These are phyloP conservation scores for Caenorhabditis drosophilae DNA, from an alignment of 2,888 invertebrate species.

Conservation along the genomic window DNA sequence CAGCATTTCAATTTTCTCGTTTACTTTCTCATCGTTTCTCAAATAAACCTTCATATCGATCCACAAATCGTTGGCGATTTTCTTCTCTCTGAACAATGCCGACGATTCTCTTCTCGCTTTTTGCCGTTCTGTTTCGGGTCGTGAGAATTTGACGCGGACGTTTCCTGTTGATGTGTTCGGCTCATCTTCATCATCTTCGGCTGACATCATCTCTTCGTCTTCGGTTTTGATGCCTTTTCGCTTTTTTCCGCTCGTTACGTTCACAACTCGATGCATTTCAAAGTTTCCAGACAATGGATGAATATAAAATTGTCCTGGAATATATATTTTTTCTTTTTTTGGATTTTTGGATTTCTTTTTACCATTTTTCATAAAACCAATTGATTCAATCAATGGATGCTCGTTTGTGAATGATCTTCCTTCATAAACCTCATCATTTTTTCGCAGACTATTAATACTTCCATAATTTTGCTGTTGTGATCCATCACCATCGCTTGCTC, in stretches of 20 bases:
- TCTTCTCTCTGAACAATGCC: slow-evolving; percentile 43
- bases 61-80: slow-evolving; percentile 48
- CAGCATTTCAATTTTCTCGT: slow-evolving; percentile 7
- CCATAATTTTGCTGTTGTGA: slow-evolving; percentile 4
- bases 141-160: slow-evolving; percentile 42
- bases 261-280: slow-evolving; percentile 42
- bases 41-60: slow-evolving; percentile 43
- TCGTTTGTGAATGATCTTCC: slow-evolving; percentile 38
- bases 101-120: slow-evolving; percentile 48
- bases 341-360: neutral
- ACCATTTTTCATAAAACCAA: slow-evolving; percentile 39
- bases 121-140: slow-evolving; percentile 51
- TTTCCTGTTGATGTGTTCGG: slow-evolving; percentile 2
- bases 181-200: slow-evolving; percentile 16
- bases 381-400: slow-evolving; percentile 26
- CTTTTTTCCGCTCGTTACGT: slow-evolving; percentile 19
- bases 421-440: slow-evolving; percentile 45
- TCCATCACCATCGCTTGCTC: too few relatives aligned
- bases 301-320: slow-evolving; percentile 30
- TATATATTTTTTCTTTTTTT: neutral
- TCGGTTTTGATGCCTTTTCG: slow-evolving; percentile 5
- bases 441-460: slow-evolving; percentile 1
- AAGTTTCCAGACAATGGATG: slow-evolving; percentile 37
- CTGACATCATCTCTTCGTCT: slow-evolving; percentile 5
- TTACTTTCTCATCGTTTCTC: slow-evolving; percentile 8